These are phyloP conservation scores for Steromphala cineraria DNA, from an alignment of 2,888 invertebrate species.

Conservation along the genomic window DNA sequence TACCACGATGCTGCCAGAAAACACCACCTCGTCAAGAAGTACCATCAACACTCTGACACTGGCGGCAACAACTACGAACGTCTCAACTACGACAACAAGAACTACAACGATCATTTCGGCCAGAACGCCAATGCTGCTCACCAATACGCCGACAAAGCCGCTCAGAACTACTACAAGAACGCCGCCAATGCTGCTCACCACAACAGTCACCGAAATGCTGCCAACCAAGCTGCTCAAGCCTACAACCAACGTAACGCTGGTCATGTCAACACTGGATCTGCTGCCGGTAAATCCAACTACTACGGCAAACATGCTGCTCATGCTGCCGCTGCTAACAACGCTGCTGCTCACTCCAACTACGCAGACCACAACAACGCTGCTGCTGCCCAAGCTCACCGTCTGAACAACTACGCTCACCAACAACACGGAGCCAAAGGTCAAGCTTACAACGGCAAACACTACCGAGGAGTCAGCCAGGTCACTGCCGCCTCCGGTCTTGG, in stretches of 20 bases:
- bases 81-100: not conserved
- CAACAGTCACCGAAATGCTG: not conserved
- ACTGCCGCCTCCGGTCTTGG: not conserved
- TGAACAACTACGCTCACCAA: not conserved
- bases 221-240: not conserved
- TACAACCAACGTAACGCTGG: not conserved
- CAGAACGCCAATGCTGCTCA: not conserved
- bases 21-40: conserved; percentile 18
- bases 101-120: conserved; percentile 18
- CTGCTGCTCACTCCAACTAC: not conserved
- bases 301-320: not conserved
- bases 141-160: not conserved
- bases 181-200: not conserved
- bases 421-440: not conserved
- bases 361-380: not conserved
- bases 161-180: not conserved
- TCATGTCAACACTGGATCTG: not conserved
- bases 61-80: conserved; percentile 22
- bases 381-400: not conserved
- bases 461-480: not conserved
- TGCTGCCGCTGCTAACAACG: not conserved
- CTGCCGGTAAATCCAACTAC: not conserved
- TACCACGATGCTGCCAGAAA: conserved; percentile 13
- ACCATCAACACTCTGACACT: conserved; percentile 2
- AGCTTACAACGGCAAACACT: not conserved